Evolutionary conservation across 2,113 vertebrate genomes (phyloP).

Genomic region (Paramisgurnus dabryanus): DNA sequence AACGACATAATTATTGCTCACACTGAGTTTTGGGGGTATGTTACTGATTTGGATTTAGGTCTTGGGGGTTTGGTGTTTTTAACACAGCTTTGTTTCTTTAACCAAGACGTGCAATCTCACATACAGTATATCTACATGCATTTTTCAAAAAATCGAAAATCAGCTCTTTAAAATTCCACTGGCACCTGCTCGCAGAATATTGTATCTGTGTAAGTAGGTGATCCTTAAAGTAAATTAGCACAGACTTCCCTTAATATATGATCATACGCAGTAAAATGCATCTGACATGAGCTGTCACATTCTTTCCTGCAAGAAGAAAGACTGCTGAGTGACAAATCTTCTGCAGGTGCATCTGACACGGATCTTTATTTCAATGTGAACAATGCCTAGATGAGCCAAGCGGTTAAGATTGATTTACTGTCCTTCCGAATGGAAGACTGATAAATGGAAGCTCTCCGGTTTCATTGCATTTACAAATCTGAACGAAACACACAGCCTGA

Average conservation of each 20-base stretch:
- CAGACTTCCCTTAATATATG: slow-evolving; percentile 12
- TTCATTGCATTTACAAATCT: slow-evolving; percentile 16
- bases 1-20: too few relatives aligned
- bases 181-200: not conserved
- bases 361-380: slow-evolving; percentile 21
- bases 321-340: slow-evolving; percentile 15
- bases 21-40: too few relatives aligned
- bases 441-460: slow-evolving; percentile 4
- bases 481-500: not conserved
- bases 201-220: not conserved
- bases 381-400: not conserved
- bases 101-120: not conserved
- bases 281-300: slow-evolving; percentile 3
- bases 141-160: too few relatives aligned
- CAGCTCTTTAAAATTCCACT: too few relatives aligned
- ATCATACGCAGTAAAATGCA: not conserved
- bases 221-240: slow-evolving; percentile 25
- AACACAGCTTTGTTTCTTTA: slow-evolving; percentile 37
- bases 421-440: slow-evolving; percentile 8
- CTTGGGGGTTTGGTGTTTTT: too few relatives aligned
- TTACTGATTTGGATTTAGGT: too few relatives aligned
- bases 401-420: slow-evolving; percentile 3
- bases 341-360: not conserved
- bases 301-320: not conserved
- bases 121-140: too few relatives aligned